A percentile compares a stretch with the other conserved stretches of the same genome.
Evolutionary conservation across 2,113 vertebrate species (phyloP).

Genomic region (Garra rufa): DNA sequence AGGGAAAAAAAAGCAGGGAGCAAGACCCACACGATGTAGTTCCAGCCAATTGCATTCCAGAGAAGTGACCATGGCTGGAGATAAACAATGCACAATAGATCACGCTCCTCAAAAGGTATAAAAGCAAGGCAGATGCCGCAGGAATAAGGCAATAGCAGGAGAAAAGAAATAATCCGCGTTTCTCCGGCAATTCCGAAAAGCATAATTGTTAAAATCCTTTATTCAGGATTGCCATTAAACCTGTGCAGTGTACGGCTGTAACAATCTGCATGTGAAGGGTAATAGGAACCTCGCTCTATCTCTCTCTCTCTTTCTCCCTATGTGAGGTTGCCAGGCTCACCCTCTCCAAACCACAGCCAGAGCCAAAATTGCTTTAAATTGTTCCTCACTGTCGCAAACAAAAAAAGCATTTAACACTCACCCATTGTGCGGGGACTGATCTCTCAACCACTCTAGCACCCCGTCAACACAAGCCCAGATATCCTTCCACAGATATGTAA

Average conservation of each 20-base stretch:
- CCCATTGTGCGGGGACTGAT: constrained; percentile 71
- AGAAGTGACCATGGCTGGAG: constrained; percentile 81
- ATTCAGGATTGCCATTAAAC: constrained; percentile 68
- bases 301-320: constrained; percentile 40
- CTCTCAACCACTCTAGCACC: constrained; percentile 69
- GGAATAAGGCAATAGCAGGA: constrained; percentile 61
- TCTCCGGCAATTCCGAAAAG: constrained; percentile 66
- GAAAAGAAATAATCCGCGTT: constrained; percentile 66
- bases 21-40: constrained; percentile 81
- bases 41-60: constrained; percentile 85
- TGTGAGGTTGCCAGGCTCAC: constrained; percentile 58
- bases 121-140: constrained; percentile 66
- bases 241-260: constrained; percentile 63
- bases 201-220: constrained; percentile 69
- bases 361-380: constrained; percentile 68
- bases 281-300: constrained; percentile 35
- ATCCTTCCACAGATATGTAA: constrained; percentile 80
- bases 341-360: constrained; percentile 54
- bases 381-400: constrained; percentile 66
- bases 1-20: constrained; percentile 69
- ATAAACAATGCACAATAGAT: constrained; percentile 82
- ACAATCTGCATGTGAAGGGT: constrained; percentile 61
- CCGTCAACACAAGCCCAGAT: constrained; percentile 73
- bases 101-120: constrained; percentile 73
- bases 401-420: constrained; percentile 75